These are phyloP conservation scores for Anarsia innoxiella DNA, from an alignment of 2,888 invertebrate species.

Conservation along the genomic window DNA sequence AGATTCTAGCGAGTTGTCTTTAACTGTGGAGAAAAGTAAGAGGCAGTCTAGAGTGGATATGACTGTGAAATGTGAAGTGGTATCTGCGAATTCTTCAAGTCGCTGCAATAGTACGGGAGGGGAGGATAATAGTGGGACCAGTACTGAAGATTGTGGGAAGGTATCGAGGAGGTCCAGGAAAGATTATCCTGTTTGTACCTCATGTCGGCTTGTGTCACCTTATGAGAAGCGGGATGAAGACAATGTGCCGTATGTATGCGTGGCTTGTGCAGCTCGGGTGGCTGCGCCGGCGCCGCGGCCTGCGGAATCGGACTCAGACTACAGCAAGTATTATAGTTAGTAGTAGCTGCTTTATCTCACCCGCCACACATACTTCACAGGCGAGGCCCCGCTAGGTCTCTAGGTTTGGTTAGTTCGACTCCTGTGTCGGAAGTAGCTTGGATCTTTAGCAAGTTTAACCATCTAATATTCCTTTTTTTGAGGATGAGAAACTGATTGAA, in stretches of 20 bases:
- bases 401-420: too few relatives aligned
- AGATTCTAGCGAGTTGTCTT: slow-evolving; percentile 88
- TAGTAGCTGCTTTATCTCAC: slow-evolving; percentile 64
- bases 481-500: too few relatives aligned
- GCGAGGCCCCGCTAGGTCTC: slow-evolving; percentile 22
- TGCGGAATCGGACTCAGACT: slow-evolving; percentile 67
- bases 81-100: slow-evolving; percentile 34
- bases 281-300: slow-evolving; percentile 20
- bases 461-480: too few relatives aligned
- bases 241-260: slow-evolving; percentile 27
- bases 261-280: slow-evolving; percentile 28
- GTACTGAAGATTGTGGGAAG: slow-evolving; percentile 31
- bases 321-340: slow-evolving; percentile 76
- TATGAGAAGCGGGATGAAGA: slow-evolving; percentile 29
- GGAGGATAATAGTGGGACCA: slow-evolving; percentile 37
- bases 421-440: too few relatives aligned
- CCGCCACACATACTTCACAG: slow-evolving; percentile 32
- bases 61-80: slow-evolving; percentile 21
- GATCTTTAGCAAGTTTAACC: too few relatives aligned
- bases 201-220: slow-evolving; percentile 38
- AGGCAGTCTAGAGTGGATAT: slow-evolving; percentile 28
- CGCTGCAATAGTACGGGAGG: slow-evolving; percentile 38
- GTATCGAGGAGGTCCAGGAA: slow-evolving; percentile 27
- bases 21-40: slow-evolving; percentile 64
- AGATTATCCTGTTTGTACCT: slow-evolving; percentile 38